Percentiles rank a stretch among this genome's conserved stretches.
phyloP scores from a whole-genome alignment of 2,888 invertebrate genomes.

The Cosmorhoe ocellata region DNA sequence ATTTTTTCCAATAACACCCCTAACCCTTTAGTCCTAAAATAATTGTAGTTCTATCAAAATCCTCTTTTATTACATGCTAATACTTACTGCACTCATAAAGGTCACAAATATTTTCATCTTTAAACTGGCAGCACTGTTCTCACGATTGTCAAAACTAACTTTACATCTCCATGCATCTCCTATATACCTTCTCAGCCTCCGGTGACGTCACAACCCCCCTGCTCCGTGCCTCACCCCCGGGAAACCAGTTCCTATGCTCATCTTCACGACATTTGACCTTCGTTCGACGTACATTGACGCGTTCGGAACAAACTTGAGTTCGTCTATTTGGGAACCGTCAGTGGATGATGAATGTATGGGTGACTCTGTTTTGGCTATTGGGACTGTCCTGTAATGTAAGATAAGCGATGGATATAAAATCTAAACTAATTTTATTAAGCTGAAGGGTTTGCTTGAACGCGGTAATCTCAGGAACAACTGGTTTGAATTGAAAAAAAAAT shows the following conservation, averaged over 20 bases:
- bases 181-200: constrained; percentile 74
- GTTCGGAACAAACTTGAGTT: constrained; percentile 24
- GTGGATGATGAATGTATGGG: constrained; percentile 36
- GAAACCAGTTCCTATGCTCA: constrained; percentile 61
- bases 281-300: constrained; percentile 52
- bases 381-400: neutral
- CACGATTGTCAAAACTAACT: constrained; percentile 56
- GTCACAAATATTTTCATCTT: constrained; percentile 65
- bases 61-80: constrained; percentile 5
- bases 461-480: too few species aligned
- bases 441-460: too few species aligned
- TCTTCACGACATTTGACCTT: constrained; percentile 67
- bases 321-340: constrained; percentile 34
- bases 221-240: constrained; percentile 31
- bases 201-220: constrained; percentile 62
- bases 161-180: constrained; percentile 61
- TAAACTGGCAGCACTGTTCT: constrained; percentile 46
- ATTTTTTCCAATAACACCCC: too few species aligned
- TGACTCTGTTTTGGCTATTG: constrained; percentile 3
- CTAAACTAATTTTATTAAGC: too few species aligned
- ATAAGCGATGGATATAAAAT: constrained; percentile 7
- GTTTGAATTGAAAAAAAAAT: too few species aligned
- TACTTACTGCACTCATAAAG: constrained; percentile 63
- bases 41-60: neutral
- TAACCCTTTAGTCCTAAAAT: too few species aligned